Conservation (phyloP, 2,888 invertebrate genomes). For the Prosopocoilus inquinatus region DNA sequence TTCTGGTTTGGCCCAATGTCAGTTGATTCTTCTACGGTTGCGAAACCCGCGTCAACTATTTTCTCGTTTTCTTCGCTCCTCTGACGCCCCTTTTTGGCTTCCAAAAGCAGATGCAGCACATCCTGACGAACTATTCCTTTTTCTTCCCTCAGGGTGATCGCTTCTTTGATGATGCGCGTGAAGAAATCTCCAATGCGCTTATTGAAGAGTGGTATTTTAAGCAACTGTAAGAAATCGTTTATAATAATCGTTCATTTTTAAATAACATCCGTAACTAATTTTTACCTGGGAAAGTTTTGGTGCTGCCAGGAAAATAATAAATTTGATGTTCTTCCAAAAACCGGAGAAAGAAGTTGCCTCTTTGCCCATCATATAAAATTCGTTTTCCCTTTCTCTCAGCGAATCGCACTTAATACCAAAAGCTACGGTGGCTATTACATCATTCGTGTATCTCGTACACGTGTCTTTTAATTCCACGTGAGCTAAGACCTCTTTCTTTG, state of each 20-base stretch:
- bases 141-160: constrained; percentile 19
- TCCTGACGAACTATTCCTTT: constrained; percentile 19
- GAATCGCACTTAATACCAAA: constrained; percentile 55
- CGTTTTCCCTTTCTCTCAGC: constrained; percentile 50
- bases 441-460: constrained; percentile 51
- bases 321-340: background rate
- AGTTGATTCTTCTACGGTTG: constrained; percentile 19
- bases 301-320: background rate
- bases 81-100: constrained; percentile 14
- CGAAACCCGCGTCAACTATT: constrained; percentile 17
- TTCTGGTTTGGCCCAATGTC: background rate
- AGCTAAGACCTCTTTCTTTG: constrained; percentile 35
- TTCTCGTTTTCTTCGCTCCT: background rate
- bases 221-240: background rate
- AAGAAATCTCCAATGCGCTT: constrained; percentile 21
- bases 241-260: too few relatives aligned
- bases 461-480: constrained; percentile 53
- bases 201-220: constrained; percentile 3
- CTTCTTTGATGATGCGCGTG: constrained; percentile 18
- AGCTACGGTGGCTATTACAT: constrained; percentile 54
- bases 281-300: constrained; percentile 8
- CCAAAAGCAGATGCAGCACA: constrained; percentile 19
- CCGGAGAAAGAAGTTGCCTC: constrained; percentile 36
- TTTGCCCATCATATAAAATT: constrained; percentile 55
- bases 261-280: background rate